A percentile compares a stretch with the other conserved stretches of the same genome.
These are phyloP conservation scores for Gila orcuttii DNA, from an alignment of 2,113 vertebrate genomes.

Conservation along the genomic window DNA sequence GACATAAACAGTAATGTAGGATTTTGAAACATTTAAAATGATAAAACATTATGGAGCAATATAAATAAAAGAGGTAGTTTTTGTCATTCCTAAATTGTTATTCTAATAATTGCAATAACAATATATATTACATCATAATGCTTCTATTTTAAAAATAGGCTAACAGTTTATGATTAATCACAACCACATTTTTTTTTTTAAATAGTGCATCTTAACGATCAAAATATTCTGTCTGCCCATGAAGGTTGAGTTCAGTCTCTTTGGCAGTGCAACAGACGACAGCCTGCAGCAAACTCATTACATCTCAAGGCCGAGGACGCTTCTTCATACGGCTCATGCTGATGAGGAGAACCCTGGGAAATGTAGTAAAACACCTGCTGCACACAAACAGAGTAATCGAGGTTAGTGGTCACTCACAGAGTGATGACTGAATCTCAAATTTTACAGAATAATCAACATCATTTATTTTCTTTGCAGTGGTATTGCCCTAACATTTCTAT, in stretches of 20 bases:
- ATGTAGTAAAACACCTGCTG: conserved; percentile 72
- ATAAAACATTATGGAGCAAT: background rate
- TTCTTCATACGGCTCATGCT: conserved; percentile 76
- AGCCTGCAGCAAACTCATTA: conserved; percentile 72
- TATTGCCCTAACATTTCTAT: conserved; percentile 76
- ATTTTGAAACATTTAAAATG: background rate
- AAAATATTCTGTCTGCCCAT: conserved; percentile 19
- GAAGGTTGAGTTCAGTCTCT: conserved; percentile 69
- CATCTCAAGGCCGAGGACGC: conserved; percentile 75
- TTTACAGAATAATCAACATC: background rate
- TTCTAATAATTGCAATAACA: background rate
- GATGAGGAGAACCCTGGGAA: conserved; percentile 72
- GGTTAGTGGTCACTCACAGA: conserved; percentile 61
- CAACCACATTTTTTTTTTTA: background rate
- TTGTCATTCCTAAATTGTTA: background rate
- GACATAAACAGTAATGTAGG: too few relatives aligned
- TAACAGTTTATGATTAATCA: background rate
- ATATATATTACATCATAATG: background rate
- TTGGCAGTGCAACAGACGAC: conserved; percentile 69
- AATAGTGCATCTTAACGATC: background rate
- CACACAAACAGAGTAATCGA: conserved; percentile 72
- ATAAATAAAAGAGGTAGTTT: background rate
- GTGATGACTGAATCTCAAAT: background rate
- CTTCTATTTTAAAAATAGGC: background rate
- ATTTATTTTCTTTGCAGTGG: conserved; percentile 72